Base-by-base conservation (phyloP, 2,113 vertebrate species). In the Mobula hypostoma region DNA sequence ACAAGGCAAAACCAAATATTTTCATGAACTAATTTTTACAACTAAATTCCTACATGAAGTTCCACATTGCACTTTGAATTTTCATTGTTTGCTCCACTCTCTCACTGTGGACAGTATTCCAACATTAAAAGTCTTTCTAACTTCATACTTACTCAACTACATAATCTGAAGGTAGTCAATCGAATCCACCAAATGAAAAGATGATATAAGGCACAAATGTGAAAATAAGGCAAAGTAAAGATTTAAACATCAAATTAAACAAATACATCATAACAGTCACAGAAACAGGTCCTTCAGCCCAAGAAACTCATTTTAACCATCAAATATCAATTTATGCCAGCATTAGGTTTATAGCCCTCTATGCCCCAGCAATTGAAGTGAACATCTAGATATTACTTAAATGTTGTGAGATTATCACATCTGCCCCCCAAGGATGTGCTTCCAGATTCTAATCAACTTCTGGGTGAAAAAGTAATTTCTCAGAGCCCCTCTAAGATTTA, bases 181-280 rank as follows among this genome's bases (percentile, higher is more conserved):
- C n/a, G n/a, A 5, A 79, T 32, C 24, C 74, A 29, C n/a, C n/a
- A 79, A 14, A 79, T n/a, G 1, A 77, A 74, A 21, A 21, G 70
- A 74, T 21, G 70, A 74, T 74, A 74, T 21, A 17, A 3, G 77
- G 77, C 94, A 48, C 14, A 24, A 94, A 48, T 48, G 48, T 48
- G 70, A 94, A 5, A 94, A 27, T 94, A 48, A 66, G 63, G 80
- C 36, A 92, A 95, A 5, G 94, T 61, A 7, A 72, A 2, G 94
- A 74, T 85, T 82, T 29, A 88, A 29, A 83, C 2, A 94, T 48
- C 94, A 94, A 36, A 94, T 1, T 94, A 40, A 48, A 94, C 48
- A 32, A 78, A 78, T n/a, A 79, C 11, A 32, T 79, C 77, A n/a
- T 32, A 79, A 79, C 15, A 48, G 48, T 4, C 48, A 48, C 48